Conservation (phyloP, 2,113 vertebrate genomes). For the Empidonax traillii region DNA sequence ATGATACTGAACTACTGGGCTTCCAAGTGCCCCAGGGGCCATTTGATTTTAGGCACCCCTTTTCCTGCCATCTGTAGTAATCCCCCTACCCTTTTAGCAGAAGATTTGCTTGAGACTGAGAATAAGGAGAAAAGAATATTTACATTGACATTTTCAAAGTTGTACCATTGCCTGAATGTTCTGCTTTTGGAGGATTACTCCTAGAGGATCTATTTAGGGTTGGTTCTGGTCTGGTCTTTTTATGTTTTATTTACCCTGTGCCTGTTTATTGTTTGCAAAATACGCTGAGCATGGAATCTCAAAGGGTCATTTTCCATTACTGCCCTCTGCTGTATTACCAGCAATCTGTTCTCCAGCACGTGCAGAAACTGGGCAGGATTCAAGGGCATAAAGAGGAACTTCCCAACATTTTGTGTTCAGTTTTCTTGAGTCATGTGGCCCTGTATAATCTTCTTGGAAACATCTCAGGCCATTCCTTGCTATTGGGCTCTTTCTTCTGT, state of each 20-base stretch:
- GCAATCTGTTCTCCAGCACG: conserved; percentile 2
- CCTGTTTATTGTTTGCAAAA: conserved; percentile 37
- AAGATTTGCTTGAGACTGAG: conserved; percentile 17
- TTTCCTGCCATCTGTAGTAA: neutral
- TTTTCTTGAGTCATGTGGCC: neutral
- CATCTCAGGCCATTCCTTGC: neutral
- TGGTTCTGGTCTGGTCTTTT: conserved; percentile 28
- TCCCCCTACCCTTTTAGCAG: neutral
- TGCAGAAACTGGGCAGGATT: neutral
- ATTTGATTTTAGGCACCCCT: neutral
- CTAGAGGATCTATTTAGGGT: conserved; percentile 32
- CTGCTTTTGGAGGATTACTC: conserved; percentile 25
- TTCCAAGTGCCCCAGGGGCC: neutral
- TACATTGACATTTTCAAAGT: neutral
- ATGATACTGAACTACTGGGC: neutral
- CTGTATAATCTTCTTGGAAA: neutral
- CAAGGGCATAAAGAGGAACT: neutral
- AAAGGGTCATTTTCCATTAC: conserved; percentile 30
- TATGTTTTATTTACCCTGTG: conserved; percentile 50
- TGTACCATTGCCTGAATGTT: neutral
- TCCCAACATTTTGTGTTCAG: neutral
- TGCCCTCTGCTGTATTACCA: conserved; percentile 28
- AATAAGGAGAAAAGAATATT: conserved; percentile 6
- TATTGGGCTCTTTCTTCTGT: neutral
- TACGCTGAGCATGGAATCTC: conserved; percentile 6